Evolutionary conservation across 2,888 invertebrate genomes (phyloP).

Genomic region (Scaptomyza parva): DNA sequence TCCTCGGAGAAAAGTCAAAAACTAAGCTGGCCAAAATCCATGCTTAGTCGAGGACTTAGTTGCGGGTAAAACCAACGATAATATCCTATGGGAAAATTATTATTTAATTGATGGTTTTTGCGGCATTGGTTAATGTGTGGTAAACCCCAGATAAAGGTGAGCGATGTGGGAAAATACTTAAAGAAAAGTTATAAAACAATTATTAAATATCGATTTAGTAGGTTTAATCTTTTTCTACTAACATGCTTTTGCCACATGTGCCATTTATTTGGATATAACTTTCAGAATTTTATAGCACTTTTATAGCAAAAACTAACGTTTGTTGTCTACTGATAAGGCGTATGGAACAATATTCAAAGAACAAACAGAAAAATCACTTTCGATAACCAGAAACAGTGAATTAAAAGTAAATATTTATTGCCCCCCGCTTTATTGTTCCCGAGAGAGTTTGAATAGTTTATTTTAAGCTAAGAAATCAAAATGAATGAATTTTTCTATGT

Average conservation of each 20-base stretch:
- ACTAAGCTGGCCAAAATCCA: conserved; percentile 33
- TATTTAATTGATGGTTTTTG: conserved; percentile 41
- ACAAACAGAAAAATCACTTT: conserved; percentile 26
- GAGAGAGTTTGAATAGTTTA: not conserved
- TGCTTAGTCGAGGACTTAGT: conserved; percentile 30
- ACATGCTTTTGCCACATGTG: not conserved
- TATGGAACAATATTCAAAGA: conserved; percentile 1
- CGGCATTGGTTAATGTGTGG: conserved; percentile 43
- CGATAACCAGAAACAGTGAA: conserved; percentile 36
- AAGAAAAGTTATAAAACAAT: not conserved
- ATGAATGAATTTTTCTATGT: not conserved
- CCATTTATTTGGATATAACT: not conserved
- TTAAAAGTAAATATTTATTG: conserved; percentile 5
- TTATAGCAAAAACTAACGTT: conserved; percentile 10
- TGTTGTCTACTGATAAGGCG: conserved; percentile 34
- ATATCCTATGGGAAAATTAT: conserved; percentile 17
- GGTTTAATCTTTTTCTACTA: not conserved
- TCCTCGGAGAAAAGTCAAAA: conserved; percentile 8
- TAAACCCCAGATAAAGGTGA: conserved; percentile 39
- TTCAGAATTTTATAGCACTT: not conserved
- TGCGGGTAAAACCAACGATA: conserved; percentile 36
- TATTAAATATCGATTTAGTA: not conserved
- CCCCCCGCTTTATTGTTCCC: not conserved
- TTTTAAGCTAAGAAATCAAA: not conserved
- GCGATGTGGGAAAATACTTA: conserved; percentile 26